Evolutionary conservation across 2,888 invertebrate species (phyloP).

Genomic region (Idaea biselata): DNA sequence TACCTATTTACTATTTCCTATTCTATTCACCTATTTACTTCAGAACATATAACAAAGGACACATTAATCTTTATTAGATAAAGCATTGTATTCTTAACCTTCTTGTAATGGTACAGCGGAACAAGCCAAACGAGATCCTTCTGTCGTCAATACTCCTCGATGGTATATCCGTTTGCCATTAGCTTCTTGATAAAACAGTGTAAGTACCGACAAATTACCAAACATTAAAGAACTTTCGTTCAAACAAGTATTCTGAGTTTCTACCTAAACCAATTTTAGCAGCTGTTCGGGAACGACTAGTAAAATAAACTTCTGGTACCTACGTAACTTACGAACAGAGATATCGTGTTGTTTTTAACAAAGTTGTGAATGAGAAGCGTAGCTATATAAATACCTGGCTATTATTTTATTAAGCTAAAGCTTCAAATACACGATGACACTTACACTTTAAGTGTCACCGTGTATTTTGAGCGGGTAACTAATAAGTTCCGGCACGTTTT

Average conservation of each 20-base stretch:
- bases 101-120: constrained; percentile 1
- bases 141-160: constrained; percentile 23
- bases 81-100: not conserved
- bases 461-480: no score
- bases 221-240: constrained; percentile 17
- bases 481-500: no score
- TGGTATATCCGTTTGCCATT: constrained; percentile 40
- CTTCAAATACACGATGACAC: no score
- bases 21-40: no score
- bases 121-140: constrained; percentile 26
- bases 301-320: not conserved
- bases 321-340: not conserved
- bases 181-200: constrained; percentile 28
- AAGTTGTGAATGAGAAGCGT: not conserved
- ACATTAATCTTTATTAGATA: not conserved
- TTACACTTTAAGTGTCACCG: no score
- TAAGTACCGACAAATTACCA: constrained; percentile 26
- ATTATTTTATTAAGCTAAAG: no score
- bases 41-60: no score
- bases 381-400: no score
- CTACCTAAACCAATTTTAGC: not conserved
- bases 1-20: no score
- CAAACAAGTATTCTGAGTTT: constrained; percentile 1
- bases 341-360: not conserved
- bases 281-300: not conserved